These are phyloP conservation scores for Myripristis jacobus DNA, from an alignment of 2,797 vertebrate genomes.

Conservation along the genomic window DNA sequence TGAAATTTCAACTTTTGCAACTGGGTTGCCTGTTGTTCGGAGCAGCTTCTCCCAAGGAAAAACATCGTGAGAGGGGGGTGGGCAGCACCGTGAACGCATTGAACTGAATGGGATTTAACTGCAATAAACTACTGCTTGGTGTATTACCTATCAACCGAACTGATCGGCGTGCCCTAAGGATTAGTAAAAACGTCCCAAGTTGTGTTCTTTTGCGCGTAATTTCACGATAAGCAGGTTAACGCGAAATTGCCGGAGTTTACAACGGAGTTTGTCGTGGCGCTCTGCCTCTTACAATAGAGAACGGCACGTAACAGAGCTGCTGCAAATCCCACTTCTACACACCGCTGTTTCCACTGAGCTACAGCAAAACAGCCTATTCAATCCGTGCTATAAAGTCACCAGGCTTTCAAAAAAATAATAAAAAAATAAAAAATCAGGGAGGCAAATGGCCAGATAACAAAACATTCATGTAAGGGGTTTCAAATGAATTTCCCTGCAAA, in stretches of 20 bases:
- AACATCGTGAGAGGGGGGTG: not conserved
- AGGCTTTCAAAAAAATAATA: not conserved
- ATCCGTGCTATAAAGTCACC: conserved; percentile 55
- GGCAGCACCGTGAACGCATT: too few species aligned
- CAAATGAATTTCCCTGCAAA: not conserved
- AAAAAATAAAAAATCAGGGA: too few species aligned
- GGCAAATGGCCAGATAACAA: not conserved
- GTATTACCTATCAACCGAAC: conserved; percentile 15
- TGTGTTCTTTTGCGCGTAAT: rapidly evolving
- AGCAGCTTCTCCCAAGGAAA: rapidly evolving
- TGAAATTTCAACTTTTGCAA: conserved; percentile 40
- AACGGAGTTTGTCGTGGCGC: conserved; percentile 32
- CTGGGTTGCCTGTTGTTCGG: not conserved
- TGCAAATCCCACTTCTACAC: conserved; percentile 3
- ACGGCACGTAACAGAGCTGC: conserved; percentile 24
- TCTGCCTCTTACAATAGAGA: not conserved
- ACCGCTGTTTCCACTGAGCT: conserved; percentile 48
- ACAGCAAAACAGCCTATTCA: conserved; percentile 26
- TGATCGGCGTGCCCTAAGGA: rapidly evolving
- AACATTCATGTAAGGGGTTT: not conserved
- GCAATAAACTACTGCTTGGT: not conserved
- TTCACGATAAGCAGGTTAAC: rapidly evolving
- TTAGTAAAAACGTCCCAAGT: rapidly evolving
- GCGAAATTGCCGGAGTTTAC: conserved; percentile 9
- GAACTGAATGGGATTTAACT: conserved; percentile 16